These are phyloP conservation scores for Triplophysa tibetana DNA, from an alignment of 2,113 vertebrate genomes.

Conservation along the genomic window DNA sequence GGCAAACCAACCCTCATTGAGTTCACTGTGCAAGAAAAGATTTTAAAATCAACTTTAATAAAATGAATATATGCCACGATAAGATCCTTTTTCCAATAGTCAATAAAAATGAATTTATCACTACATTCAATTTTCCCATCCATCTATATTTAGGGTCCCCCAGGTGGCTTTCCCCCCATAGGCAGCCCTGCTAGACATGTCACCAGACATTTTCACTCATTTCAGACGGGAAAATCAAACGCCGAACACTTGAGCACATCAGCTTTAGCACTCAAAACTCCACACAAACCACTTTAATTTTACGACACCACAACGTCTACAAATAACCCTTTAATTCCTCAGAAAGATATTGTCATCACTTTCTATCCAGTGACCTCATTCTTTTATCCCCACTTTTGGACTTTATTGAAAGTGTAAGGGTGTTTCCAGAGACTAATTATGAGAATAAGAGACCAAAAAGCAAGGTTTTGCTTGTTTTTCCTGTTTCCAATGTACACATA, in stretches of 20 bases:
- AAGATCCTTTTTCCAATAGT: not conserved
- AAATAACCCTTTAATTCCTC: constrained; percentile 62
- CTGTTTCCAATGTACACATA: constrained; percentile 17
- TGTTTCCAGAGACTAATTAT: constrained; percentile 66
- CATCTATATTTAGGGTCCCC: not conserved
- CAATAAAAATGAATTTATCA: no score
- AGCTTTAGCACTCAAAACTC: constrained; percentile 48
- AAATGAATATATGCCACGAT: not conserved
- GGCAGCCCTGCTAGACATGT: constrained; percentile 21
- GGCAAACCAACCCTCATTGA: not conserved
- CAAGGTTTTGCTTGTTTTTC: constrained; percentile 7
- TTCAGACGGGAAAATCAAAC: constrained; percentile 19
- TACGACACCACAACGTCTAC: constrained; percentile 54
- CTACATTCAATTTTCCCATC: not conserved
- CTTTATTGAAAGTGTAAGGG: constrained; percentile 67
- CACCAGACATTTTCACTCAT: not conserved
- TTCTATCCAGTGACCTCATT: constrained; percentile 57
- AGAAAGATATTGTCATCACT: constrained; percentile 63
- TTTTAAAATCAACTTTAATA: not conserved
- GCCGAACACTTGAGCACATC: constrained; percentile 7
- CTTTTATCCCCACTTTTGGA: constrained; percentile 61
- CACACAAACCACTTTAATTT: constrained; percentile 56
- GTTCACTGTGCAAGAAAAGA: not conserved
- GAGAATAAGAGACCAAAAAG: constrained; percentile 46
- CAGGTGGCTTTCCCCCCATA: no score